Base-by-base conservation (phyloP, 2,113 vertebrate species). In the Misgurnus anguillicaudatus region DNA sequence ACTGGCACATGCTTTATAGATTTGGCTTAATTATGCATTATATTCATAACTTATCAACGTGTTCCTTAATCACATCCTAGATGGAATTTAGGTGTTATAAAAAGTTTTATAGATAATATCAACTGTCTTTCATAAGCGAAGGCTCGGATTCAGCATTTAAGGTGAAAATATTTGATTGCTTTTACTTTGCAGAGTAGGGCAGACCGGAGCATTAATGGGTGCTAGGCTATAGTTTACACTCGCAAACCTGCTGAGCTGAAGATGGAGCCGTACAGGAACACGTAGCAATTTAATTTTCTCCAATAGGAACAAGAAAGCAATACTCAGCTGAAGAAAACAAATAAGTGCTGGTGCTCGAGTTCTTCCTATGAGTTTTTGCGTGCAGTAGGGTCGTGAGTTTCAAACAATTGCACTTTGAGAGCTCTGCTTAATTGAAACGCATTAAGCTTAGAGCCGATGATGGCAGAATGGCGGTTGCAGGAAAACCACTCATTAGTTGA, bases 221-320 rank as follows among this genome's bases (percentile, higher is more conserved):
- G 83, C 81, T 78, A 80, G 58, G 81, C 84, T 81, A 84, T 87
- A 83, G 81, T 79, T 87, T 86, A 63, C 68, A 63, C 58, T 72
- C 65, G 64, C 61, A 87, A 86, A 87, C 81, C 76, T 87, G 88
- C 86, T 83, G 86, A 89, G 75, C 51, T 39, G 21, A 36, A 78
- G 60, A 42, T 61, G 70, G 80, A 86, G 79, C 63, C 79, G 63
- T 75, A 82, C 58, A 81, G 82, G 24, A 31, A 81, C 80, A 77
- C 80, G 72, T 51, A 78, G 80, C 78, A 85, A 84, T 81, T 79
- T 78, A 80, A 86, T 86, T 73, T 77, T 51, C 77, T 81, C 58
- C 55, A 41, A 70, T 31, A 57, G 24, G 67, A 79, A 79, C 63
- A 63, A 57, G 53, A 83, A 81, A 45, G 36, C 58, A 58, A 48